These are phyloP conservation scores for Stictonetta naevosa DNA, from an alignment of 2,113 vertebrate genomes.

Conservation along the genomic window DNA sequence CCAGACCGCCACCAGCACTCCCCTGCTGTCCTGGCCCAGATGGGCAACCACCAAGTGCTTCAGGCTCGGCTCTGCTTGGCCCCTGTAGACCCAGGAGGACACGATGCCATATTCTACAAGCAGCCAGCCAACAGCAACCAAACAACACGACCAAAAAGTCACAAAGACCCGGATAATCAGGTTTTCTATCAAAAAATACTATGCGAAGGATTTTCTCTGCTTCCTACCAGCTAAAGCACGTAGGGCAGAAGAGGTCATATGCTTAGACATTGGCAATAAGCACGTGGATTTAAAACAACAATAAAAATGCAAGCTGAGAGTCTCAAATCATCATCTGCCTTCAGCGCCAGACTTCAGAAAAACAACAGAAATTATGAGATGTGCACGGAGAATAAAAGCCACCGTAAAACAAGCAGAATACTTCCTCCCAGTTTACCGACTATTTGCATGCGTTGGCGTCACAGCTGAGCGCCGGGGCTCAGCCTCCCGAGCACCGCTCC, in stretches of 20 bases:
- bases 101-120: neutral
- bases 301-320: neutral
- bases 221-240: neutral
- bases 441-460: accelerated
- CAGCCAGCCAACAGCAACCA: neutral
- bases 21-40: too few species aligned
- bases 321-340: neutral
- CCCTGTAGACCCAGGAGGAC: neutral
- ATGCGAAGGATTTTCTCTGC: neutral
- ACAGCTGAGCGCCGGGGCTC: neutral
- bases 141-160: neutral
- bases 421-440: accelerated
- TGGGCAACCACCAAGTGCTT: neutral
- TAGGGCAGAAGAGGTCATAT: accelerated
- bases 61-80: neutral
- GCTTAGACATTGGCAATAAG: neutral
- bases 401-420: neutral
- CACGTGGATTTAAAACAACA: neutral
- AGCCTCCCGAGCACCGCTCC: accelerated
- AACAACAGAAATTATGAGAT: neutral
- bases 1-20: too few species aligned
- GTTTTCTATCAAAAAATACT: neutral
- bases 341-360: neutral
- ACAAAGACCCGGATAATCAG: neutral
- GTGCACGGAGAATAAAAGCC: accelerated